Conservation (phyloP, 2,797 vertebrate genomes). For the Coranthus polyacanthus region DNA sequence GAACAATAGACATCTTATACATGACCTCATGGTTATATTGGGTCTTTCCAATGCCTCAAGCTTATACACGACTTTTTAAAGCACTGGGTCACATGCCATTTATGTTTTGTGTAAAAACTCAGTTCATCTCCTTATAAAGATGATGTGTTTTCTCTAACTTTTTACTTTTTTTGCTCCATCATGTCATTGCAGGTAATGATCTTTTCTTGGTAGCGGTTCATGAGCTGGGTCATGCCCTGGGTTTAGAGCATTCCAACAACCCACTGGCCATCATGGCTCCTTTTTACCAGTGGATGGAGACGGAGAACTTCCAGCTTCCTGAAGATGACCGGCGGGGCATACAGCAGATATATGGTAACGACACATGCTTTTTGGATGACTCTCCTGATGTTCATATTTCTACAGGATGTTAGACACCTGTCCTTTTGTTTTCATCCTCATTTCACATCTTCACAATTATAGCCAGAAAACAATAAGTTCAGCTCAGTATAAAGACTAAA, state of each 20-base stretch:
- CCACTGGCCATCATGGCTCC: slow-evolving; percentile 98
- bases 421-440: neutral
- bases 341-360: slow-evolving; percentile 96
- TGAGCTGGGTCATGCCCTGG: slow-evolving; percentile 94
- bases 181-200: slow-evolving; percentile 88
- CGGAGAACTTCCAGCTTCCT: slow-evolving; percentile 93
- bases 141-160: neutral
- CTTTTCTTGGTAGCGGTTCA: slow-evolving; percentile 97
- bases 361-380: neutral
- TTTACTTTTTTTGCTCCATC: neutral
- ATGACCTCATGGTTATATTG: neutral
- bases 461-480: too few species aligned
- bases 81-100: neutral
- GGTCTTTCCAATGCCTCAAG: slow-evolving; percentile 11
- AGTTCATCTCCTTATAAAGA: neutral
- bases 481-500: too few species aligned
- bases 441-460: too few species aligned
- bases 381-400: neutral
- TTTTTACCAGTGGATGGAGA: slow-evolving; percentile 99
- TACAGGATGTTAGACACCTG: too few species aligned
- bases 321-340: slow-evolving; percentile 94
- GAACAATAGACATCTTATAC: slow-evolving; percentile 18
- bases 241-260: slow-evolving; percentile 97
- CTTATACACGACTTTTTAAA: slow-evolving; percentile 1
- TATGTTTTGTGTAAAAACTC: neutral